Conservation (phyloP, 2,888 invertebrate genomes). For the Anthrax anthrax region DNA sequence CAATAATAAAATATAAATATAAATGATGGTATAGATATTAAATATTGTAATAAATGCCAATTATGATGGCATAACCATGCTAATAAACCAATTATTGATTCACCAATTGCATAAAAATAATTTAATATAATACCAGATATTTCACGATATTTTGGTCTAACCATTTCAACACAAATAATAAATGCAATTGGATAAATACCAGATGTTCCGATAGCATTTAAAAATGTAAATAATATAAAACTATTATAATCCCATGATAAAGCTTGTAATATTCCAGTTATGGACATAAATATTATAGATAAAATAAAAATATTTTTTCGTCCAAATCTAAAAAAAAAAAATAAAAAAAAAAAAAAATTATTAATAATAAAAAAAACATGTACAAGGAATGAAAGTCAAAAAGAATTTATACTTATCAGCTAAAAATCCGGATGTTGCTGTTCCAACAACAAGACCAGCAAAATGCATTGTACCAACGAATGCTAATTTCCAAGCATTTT, state of each 20-base stretch:
- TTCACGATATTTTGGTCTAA: slow-evolving; percentile 45
- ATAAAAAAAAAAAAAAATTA: slow-evolving; percentile 16
- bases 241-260: slow-evolving; percentile 38
- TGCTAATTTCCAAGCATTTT: slow-evolving; percentile 46
- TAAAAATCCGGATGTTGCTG: slow-evolving; percentile 41
- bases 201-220: slow-evolving; percentile 46
- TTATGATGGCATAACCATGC: slow-evolving; percentile 44
- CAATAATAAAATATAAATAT: slow-evolving; percentile 30
- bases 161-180: slow-evolving; percentile 49
- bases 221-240: slow-evolving; percentile 39
- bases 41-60: slow-evolving; percentile 44
- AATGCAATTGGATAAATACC: slow-evolving; percentile 47
- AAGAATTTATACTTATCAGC: slow-evolving; percentile 45
- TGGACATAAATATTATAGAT: slow-evolving; percentile 41
- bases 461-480: slow-evolving; percentile 46
- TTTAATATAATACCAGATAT: slow-evolving; percentile 47
- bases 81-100: slow-evolving; percentile 43
- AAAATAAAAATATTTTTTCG: slow-evolving; percentile 43
- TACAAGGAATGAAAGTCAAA: too few relatives aligned
- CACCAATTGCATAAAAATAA: slow-evolving; percentile 50
- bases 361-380: not conserved
- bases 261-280: slow-evolving; percentile 42
- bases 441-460: slow-evolving; percentile 46
- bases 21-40: slow-evolving; percentile 44
- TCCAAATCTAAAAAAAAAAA: too few relatives aligned